These are phyloP conservation scores for Danaus chrysippus DNA, from an alignment of 2,888 invertebrate genomes.

Conservation along the genomic window DNA sequence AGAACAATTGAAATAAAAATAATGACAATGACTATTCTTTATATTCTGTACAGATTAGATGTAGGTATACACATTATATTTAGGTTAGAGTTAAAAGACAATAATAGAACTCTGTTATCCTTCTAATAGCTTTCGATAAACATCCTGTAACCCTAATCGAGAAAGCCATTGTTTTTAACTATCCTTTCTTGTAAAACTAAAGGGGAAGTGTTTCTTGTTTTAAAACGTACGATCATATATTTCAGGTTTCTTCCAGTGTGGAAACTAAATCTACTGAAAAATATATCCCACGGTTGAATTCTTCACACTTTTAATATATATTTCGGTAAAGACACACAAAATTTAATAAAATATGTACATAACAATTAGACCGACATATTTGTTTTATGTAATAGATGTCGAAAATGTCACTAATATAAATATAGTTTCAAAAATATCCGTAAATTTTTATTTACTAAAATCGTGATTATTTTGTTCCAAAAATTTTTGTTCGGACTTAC, in stretches of 20 bases:
- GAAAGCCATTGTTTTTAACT: constrained; percentile 6
- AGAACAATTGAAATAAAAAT: too few relatives aligned
- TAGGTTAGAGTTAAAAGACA: constrained; percentile 8
- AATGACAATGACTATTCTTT: too few relatives aligned
- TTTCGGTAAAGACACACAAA: neutral
- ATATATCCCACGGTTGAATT: neutral
- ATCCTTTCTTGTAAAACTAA: constrained; percentile 5
- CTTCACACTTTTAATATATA: neutral
- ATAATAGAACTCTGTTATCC: neutral
- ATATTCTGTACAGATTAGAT: too few relatives aligned
- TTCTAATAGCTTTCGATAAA: constrained; percentile 5
- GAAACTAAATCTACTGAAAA: neutral
- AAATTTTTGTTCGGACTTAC: too few relatives aligned
- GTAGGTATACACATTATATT: too few relatives aligned
- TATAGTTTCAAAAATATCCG: too few relatives aligned
- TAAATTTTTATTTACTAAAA: too few relatives aligned
- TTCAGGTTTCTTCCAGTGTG: neutral
- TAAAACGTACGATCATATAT: neutral
- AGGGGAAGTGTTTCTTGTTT: constrained; percentile 2
- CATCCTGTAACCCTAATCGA: constrained; percentile 5
- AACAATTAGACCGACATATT: too few relatives aligned
- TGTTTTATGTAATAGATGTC: too few relatives aligned
- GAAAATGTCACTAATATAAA: too few relatives aligned
- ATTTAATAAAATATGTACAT: too few relatives aligned
- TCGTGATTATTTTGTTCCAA: too few relatives aligned